A percentile compares a stretch with the other conserved stretches of the same genome.
These are phyloP conservation scores for Fistularia tabacaria DNA, from an alignment of 2,797 vertebrate species.

Conservation along the genomic window DNA sequence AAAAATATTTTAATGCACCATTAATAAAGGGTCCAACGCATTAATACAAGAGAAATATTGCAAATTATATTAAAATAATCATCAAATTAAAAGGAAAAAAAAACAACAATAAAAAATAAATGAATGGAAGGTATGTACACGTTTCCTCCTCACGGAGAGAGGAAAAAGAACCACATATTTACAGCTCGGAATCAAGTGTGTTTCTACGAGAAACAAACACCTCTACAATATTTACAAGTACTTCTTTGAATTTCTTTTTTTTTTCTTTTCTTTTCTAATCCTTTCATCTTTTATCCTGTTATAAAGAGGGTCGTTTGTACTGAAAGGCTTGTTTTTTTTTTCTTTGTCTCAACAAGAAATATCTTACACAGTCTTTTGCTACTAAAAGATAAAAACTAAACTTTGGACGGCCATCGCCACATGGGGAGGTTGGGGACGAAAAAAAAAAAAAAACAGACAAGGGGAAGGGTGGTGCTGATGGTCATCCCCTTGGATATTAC, in stretches of 20 bases:
- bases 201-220: constrained; percentile 87
- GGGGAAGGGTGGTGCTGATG: not conserved
- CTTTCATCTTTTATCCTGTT: constrained; percentile 32
- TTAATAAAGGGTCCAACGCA: constrained; percentile 86
- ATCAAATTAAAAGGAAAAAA: constrained; percentile 71
- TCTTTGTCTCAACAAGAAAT: constrained; percentile 58
- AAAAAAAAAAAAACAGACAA: not conserved
- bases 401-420: constrained; percentile 52
- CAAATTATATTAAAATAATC: constrained; percentile 87
- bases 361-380: constrained; percentile 53
- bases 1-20: constrained; percentile 90
- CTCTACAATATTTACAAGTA: constrained; percentile 83
- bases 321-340: constrained; percentile 51
- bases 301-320: constrained; percentile 67
- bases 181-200: constrained; percentile 79
- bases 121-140: constrained; percentile 82
- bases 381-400: constrained; percentile 38
- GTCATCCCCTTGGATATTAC: too few species aligned
- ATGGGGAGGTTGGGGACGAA: constrained; percentile 22
- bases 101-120: constrained; percentile 75
- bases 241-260: constrained; percentile 52
- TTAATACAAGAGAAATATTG: constrained; percentile 87
- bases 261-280: constrained; percentile 53
- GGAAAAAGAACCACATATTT: constrained; percentile 80
- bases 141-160: constrained; percentile 71